These are phyloP conservation scores for Sisyra terminalis DNA, from an alignment of 2,888 invertebrate genomes.

Conservation along the genomic window DNA sequence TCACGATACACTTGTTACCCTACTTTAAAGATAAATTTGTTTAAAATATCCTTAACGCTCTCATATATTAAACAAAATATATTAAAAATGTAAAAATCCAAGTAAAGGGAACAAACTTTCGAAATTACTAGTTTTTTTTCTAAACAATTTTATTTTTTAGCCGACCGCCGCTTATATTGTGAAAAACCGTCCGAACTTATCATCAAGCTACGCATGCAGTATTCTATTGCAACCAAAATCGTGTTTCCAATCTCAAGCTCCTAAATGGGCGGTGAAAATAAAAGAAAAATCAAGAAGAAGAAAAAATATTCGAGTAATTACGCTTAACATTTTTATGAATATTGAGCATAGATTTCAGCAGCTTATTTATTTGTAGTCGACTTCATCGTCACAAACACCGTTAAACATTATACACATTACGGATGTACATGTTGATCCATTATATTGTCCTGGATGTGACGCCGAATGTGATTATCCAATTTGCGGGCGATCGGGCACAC, in stretches of 20 bases:
- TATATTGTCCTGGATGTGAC: conserved; percentile 47
- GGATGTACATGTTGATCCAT: conserved; percentile 65
- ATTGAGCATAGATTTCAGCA: neutral
- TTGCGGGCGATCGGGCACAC: conserved; percentile 51
- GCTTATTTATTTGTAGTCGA: neutral
- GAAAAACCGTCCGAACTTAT: conserved; percentile 31
- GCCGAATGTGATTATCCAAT: conserved; percentile 50
- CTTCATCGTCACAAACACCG: conserved; percentile 14
- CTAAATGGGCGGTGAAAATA: conserved; percentile 15
- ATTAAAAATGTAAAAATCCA: too few relatives aligned
- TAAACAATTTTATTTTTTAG: conserved; percentile 24
- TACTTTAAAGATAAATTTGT: too few relatives aligned
- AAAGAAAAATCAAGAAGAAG: neutral
- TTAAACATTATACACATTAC: conserved; percentile 48
- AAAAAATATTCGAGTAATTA: neutral
- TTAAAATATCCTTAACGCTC: too few relatives aligned
- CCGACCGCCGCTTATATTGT: conserved; percentile 43
- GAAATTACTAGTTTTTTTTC: conserved; percentile 3
- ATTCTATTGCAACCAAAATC: conserved; percentile 31
- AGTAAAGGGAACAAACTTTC: too few relatives aligned
- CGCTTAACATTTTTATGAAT: neutral
- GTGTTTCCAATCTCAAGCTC: conserved; percentile 19
- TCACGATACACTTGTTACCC: too few relatives aligned
- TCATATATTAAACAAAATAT: too few relatives aligned
- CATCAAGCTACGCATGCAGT: conserved; percentile 37